phyloP scores from a whole-genome alignment of 2,797 vertebrate species.

The Microctenopoma steveboyesi region DNA sequence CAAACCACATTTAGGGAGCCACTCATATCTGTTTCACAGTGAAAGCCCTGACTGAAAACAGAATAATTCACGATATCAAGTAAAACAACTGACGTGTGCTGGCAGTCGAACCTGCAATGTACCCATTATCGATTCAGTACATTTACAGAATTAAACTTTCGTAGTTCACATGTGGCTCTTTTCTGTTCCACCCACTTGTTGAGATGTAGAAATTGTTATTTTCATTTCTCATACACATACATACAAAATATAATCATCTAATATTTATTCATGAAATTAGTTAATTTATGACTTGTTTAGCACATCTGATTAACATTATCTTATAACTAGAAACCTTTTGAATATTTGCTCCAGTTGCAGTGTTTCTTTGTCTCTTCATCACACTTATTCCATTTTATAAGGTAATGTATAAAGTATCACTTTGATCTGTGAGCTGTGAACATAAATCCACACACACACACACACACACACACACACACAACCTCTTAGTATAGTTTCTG shows the following conservation, averaged over 20 bases:
- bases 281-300: background rate
- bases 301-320: background rate
- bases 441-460: background rate
- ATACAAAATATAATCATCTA: background rate
- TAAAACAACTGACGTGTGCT: conserved; percentile 14
- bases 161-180: background rate
- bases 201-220: background rate
- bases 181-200: background rate
- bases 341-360: background rate
- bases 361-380: background rate
- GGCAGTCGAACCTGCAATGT: conserved; percentile 22
- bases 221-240: background rate
- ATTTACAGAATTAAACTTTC: conserved; percentile 42
- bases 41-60: conserved; percentile 37
- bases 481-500: background rate
- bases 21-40: conserved; percentile 34
- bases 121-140: conserved; percentile 29
- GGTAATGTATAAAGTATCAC: background rate
- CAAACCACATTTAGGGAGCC: conserved; percentile 15
- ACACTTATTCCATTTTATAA: conserved; percentile 1
- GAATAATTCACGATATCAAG: conserved; percentile 39
- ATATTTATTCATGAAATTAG: background rate
- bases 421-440: background rate
- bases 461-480: background rate
- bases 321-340: background rate